Evolutionary conservation across 1,140 invertebrate genomes (phyloP), one percentile per base, ranked within the genome.

Genomic region (Trichomalopsis sarcophagae): DNA sequence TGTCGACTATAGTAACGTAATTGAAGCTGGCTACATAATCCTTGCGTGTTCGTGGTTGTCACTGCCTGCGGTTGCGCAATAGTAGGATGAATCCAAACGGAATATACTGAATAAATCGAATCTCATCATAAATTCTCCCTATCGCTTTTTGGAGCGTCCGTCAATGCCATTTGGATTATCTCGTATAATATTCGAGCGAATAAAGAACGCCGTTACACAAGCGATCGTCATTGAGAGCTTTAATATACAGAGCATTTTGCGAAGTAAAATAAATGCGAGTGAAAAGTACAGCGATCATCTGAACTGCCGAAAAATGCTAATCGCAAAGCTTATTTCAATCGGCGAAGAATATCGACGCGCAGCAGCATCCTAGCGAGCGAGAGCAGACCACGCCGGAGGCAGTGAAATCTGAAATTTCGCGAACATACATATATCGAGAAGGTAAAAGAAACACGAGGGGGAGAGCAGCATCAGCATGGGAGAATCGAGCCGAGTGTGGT

Each of bases 381-480:
- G 27, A 4, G 33, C 33, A 33, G n/a, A n/a, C 2, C 7, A 11
- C 30, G 71, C 30, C 71, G 71, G 36, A 21, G 36, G 30, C 30
- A 40, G 33, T 40, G 14, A 44, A 75, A 75, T 75, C 36, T 33
- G 36, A 44, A 40, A 75, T 75, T 75, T 75, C 44, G 21, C 36
- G 40, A n/a, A 77, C 55, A 77, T 77, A 27, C 3, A 77, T 77
- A 55, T 55, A 27, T 23, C n/a, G 5, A 7, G 36, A 44, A 14
- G 75, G 23, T 30, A 47, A 77, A 77, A 30, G 47, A 55, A 77
- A 50, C 11, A 77, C 44, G 75, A 77, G 47, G 33, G 4, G 33
- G 17, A 36, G 9, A 40, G 7, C n/a, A 74, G 27, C 9, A 23
- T 30, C 69, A 73, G 69, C 27, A 11, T 27, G 69, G 17, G 74